Evolutionary conservation across 2,113 vertebrate genomes (phyloP), one percentile per base, ranked within the genome.

Genomic region (Seriola quinqueradiata): DNA sequence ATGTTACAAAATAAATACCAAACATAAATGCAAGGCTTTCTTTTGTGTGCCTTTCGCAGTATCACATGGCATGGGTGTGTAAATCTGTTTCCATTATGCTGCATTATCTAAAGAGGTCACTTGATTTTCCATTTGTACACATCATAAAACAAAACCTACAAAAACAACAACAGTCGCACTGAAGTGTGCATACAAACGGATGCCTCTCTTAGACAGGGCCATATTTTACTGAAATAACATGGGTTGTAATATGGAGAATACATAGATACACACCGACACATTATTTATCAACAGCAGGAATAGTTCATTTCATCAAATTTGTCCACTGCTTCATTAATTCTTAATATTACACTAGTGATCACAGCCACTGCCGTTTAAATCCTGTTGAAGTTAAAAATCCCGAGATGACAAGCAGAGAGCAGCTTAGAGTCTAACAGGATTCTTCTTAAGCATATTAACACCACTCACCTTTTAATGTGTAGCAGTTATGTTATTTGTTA

Each of bases 311-410:
- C 48, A 64, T 61, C 57, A 44, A 44, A 69, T 61, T 32, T 71
- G 13, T 60, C 46, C 57, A 12, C 34, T 64, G 73, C 48, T 82
- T 75, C 65, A 82, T n/a, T 65, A 52, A 19, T 54, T 79, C 55
- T 64, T 83, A 44, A 82, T 40, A 81, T 71, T 87, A 77, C 70
- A 59, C 25, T 4, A 40, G 10, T 78, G 44, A 75, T 79, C 52
- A 59, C 28, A 40, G 55, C 66, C 61, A 42, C 73, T 61, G 68
- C 54, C 67, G 66, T 76, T 70, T 54, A 70, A 78, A 77, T 67
- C 52, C 36, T 28, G 8, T 2, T 2, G 8, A 42, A 42, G 21
- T 79, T 70, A 32, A 83, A 67, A 65, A 23, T n/a, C 38, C 38
- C 11, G 32, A 72, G 67, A 54, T 25, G 52, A 19, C 19, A 44